Base-by-base conservation (phyloP, 2,888 invertebrate genomes). In the Drosophila prolongata region DNA sequence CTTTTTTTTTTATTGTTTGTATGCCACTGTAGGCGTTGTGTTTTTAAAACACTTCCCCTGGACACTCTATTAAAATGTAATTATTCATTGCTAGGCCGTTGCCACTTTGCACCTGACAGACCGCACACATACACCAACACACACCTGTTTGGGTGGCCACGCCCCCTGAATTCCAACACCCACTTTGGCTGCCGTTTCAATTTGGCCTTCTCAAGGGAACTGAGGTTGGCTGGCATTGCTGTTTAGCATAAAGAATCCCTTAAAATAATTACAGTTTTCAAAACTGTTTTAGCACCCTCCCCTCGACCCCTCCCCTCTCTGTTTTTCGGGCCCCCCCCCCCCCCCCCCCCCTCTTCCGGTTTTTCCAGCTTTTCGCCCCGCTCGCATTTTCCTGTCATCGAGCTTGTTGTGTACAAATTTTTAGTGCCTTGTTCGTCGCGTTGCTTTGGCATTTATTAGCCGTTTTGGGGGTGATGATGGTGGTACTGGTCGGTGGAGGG, bases 1-100 rank as follows among this genome's bases (percentile, higher is more conserved):
- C 14, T 3, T 10, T 13, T 6, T 16, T 24, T 56, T 59, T 49
- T 24, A 13, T 27, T 30, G 46, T 11, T 10, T 35, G n/a, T 52
- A 16, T 46, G 37, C n/a, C 55, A 10, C 34, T 16, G 54, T 42
- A 14, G 37, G 65, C 27, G 65, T 27, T 49, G 69, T 84, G 84
- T 84, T 84, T 80, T 79, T 57, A 79, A 84, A 80, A 73, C 79
- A 81, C 79, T 84, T 79, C 49, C 52, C 49, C 66, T 73, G 79
- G 75, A 79, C 79, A 81, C 86, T 89, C 89, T 85, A 89, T 89
- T 87, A 86, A 89, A 89, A 87, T 80, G 89, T 86, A 89, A 90
- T 89, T 89, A 89, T 89, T 89, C 87, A 89, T 74, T 78, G 85
- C 80, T 84, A 78, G 77, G 85, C 78, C 82, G 80, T 64, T 78